Evolutionary conservation across 2,888 invertebrate genomes (phyloP), one percentile per base, ranked within the genome.

Genomic region (Noctua janthe): DNA sequence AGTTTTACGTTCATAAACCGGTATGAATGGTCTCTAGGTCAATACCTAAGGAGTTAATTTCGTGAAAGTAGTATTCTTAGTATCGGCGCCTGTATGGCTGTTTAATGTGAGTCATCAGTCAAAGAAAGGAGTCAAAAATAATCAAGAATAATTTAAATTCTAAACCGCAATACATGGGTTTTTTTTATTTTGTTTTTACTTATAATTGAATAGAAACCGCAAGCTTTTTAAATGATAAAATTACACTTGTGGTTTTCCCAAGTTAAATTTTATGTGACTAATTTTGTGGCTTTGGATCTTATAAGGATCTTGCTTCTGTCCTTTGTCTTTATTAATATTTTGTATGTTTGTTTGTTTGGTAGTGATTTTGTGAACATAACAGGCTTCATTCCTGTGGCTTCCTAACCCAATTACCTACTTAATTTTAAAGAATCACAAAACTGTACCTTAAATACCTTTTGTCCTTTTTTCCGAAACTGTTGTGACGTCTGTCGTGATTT

Each of bases 51-150:
- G 13, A 64, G 47, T 47, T 49, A 43, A 77, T 73, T 6, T 64
- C 15, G 39, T 71, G 85, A 87, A 85, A 85, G 84, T 83, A 43
- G 64, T 70, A 35, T 87, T 87, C 78, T 43, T 13, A 49, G 78
- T 78, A 84, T 59, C 8, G 11, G 23, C 59, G 35, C 29, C 54
- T 54, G 43, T 49, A 17, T 35, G 49, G 51, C 1, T 56, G 59
- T 47, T 35, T 62, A 23, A 59, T 66, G 10, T 74, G 47, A 84
- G n/a, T 81, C 85, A 85, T 73, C 29, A 59, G 54, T 79, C 51
- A 39, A 80, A 76, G 66, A 80, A 69, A 74, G 15, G 7, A 71
- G 43, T 59, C 15, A 7, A 64, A 62, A 71, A 20, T 47, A 47
- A 8, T 23, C 13, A 64, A 29, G 49, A 77, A 85, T 71, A 76